phyloP scores from a whole-genome alignment of 1,140 invertebrate genomes.

The Drosophila grimshawi region DNA sequence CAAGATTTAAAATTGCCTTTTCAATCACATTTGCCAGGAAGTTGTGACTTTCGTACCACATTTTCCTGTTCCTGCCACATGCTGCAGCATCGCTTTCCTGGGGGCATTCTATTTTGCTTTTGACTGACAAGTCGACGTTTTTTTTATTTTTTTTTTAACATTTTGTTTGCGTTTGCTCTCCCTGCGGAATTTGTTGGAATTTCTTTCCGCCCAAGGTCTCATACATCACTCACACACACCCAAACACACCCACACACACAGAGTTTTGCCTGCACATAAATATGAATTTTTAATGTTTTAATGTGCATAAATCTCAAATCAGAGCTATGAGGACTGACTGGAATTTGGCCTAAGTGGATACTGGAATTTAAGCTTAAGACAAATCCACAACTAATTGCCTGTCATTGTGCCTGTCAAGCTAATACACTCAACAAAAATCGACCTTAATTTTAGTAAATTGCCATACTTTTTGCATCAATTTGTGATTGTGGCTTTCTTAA shows the following conservation, averaged over 20 bases:
- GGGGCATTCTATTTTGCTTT: constrained; percentile 8
- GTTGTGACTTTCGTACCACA: not conserved
- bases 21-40: not conserved
- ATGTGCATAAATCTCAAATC: constrained; percentile 2
- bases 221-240: not conserved
- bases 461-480: too few relatives aligned
- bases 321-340: not conserved
- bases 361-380: constrained; percentile 10
- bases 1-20: constrained; percentile 7
- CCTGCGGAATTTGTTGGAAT: constrained; percentile 14
- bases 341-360: too few relatives aligned
- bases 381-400: not conserved
- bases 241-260: too few relatives aligned
- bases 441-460: too few relatives aligned
- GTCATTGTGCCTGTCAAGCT: constrained; percentile 7
- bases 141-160: not conserved
- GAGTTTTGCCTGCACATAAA: constrained; percentile 2
- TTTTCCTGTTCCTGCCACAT: constrained; percentile 5
- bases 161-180: not conserved
- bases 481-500: too few relatives aligned
- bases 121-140: constrained; percentile 40
- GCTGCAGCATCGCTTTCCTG: constrained; percentile 2
- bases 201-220: constrained; percentile 6
- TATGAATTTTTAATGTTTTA: constrained; percentile 44
- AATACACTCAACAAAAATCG: not conserved